These are phyloP conservation scores for Leptonema lineaticorne DNA, from an alignment of 1,140 invertebrate species.

Conservation along the genomic window DNA sequence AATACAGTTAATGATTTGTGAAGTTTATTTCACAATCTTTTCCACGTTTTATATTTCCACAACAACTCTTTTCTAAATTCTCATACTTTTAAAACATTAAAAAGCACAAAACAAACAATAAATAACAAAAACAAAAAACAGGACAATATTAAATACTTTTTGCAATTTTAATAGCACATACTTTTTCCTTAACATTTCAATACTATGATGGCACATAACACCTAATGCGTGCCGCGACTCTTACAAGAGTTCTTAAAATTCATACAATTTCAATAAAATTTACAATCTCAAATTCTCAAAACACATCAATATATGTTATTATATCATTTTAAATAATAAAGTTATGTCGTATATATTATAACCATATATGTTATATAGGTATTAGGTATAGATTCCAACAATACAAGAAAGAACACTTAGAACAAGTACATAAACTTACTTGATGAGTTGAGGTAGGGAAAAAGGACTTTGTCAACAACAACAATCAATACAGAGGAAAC, in stretches of 20 bases:
- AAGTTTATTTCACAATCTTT: conserved; percentile 3
- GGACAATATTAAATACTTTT: neutral
- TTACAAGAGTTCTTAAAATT: neutral
- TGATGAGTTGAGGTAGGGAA: conserved; percentile 13
- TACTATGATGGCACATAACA: neutral
- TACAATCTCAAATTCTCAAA: neutral
- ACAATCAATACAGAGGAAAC: neutral
- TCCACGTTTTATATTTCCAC: neutral
- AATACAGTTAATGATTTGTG: neutral
- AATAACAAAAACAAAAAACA: neutral
- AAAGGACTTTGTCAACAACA: neutral
- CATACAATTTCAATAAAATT: conserved; percentile 1
- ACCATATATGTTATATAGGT: neutral
- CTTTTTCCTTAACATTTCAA: neutral
- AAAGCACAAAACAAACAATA: conserved; percentile 2
- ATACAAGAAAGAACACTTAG: neutral
- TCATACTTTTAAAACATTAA: conserved; percentile 11
- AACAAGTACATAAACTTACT: neutral
- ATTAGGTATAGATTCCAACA: neutral
- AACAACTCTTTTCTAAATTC: conserved; percentile 12
- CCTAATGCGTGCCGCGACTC: neutral
- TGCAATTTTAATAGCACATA: too few relatives aligned
- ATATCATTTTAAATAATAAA: neutral
- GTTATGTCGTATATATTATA: neutral
- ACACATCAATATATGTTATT: neutral